Evolutionary conservation across 1,140 invertebrate species (phyloP).

Genomic region (Protaetia brevitarsis): DNA sequence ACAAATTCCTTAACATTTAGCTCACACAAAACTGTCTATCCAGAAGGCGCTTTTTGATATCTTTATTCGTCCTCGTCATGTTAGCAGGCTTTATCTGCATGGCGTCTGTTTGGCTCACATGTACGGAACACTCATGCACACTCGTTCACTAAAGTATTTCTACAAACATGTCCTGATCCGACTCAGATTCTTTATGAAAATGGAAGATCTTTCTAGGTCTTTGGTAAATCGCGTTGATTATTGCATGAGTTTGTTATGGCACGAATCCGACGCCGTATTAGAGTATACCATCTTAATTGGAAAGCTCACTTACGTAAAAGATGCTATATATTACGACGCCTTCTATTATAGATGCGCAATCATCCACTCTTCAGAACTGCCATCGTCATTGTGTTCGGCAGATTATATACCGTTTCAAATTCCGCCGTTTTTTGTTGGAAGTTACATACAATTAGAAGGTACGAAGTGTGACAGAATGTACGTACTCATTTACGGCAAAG

Average conservation of each 20-base stretch:
- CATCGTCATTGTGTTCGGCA: background rate
- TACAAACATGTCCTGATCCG: background rate
- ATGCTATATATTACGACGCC: slow-evolving; percentile 27
- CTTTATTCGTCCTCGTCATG: background rate
- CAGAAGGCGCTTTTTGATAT: background rate
- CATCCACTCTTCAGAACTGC: slow-evolving; percentile 19
- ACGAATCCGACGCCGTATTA: background rate
- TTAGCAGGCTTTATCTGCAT: background rate
- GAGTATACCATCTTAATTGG: background rate
- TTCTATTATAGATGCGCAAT: slow-evolving; percentile 13
- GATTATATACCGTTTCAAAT: background rate
- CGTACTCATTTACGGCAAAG: background rate
- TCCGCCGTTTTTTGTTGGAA: background rate
- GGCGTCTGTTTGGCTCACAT: background rate
- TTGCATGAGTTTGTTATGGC: background rate
- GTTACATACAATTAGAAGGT: background rate
- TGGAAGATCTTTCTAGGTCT: background rate
- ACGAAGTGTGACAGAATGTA: background rate
- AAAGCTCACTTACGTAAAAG: slow-evolving; percentile 24
- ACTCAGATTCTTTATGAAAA: background rate
- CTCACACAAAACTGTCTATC: background rate
- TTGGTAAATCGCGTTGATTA: background rate
- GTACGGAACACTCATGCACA: background rate
- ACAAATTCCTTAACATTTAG: background rate
- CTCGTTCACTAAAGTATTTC: background rate